Base-by-base conservation (phyloP, 2,888 invertebrate genomes). In the Tryphoninae sp. region DNA sequence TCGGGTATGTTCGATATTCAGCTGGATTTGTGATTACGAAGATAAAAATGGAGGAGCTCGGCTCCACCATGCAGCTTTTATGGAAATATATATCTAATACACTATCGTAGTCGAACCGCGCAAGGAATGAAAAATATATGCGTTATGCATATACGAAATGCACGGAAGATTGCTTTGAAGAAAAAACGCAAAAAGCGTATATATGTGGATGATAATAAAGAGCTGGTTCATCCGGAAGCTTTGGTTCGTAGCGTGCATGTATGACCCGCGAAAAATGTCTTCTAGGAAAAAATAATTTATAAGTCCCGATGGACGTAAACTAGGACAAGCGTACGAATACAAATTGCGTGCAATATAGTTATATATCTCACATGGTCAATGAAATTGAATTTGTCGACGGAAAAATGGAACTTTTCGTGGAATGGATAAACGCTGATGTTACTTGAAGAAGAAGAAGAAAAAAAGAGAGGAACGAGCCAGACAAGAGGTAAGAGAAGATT, bases 1-100 rank as follows among this genome's bases (percentile, higher is more conserved):
- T 72, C 67, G 49, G 64, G 64, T 62, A 65, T 78, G 55, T 58
- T 72, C 81, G 73, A 81, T 78, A 69, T 73, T 16, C 65, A 79
- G 79, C 73, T 45, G 73, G 68, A 64, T 68, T 69, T 78, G 77
- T 77, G 81, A 81, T 81, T 78, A 78, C 68, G 58, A 68, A 45
- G 67, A 82, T 72, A 72, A 79, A 67, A 76, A 82, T 64, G 55
- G 61, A 58, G 45, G 64, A 67, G 74, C 22, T 8, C 19, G 19
- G 19, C 23, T 74, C 7, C 55, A 9, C 75, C 22, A 69, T 72
- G 22, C 72, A 61, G 26, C 45, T 42, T 45, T 49, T 62, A 42
- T 40, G 26, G 33, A 68, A 19, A 78, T 72, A 16, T 42, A 67
- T 40, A 51, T 26, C 51, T 49, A 61, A 78, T 74, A 68, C 55